Evolutionary conservation across 2,888 invertebrate genomes (phyloP), one percentile per base, ranked within the genome.

Genomic region (Nomada hirtipes): DNA sequence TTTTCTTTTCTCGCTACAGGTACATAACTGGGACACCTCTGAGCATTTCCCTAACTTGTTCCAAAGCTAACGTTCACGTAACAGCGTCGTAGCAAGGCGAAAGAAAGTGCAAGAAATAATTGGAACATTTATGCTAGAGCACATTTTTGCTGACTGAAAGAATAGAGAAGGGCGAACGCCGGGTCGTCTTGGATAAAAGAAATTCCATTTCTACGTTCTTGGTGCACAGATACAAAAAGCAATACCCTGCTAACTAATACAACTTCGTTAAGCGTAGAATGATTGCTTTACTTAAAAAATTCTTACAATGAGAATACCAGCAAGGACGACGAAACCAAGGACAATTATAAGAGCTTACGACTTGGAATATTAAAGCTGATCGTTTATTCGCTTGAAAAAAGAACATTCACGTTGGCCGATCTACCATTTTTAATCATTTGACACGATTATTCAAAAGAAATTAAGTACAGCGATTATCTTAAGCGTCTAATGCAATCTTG

Each of bases 201-300:
- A 75, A 75, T 75, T 69, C 69, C 69, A 61, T 69, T 75, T 69
- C 52, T 44, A n/a, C 9, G 44, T 61, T 61, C 61, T 53, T 42
- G 29, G 44, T 63, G 42, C 9, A n/a, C 20, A 13, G 7, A 13
- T 0, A 44, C 20, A 13, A 63, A 1, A 42, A 42, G 0, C 11
- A 23, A n/a, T 10, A 11, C 26, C 55, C 47, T n/a, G 2, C 11
- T 60, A 44, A 64, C 73, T 73, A 65, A 64, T 42, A 42, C 15
- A 69, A 36, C 44, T 69, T 68, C 23, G 53, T 76, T 69, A 53
- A 36, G 13, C 18, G 29, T 47, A 20, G n/a, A 70, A 26, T 61
- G 61, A 70, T 76, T 36, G 70, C 52, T 42, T 20, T 44, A 10
- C 53, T 36, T 36, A 20, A 52, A 61, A n/a, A 23, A n/a, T 52